Conservation (phyloP, 2,797 vertebrate genomes). For the Cuculus canorus region DNA sequence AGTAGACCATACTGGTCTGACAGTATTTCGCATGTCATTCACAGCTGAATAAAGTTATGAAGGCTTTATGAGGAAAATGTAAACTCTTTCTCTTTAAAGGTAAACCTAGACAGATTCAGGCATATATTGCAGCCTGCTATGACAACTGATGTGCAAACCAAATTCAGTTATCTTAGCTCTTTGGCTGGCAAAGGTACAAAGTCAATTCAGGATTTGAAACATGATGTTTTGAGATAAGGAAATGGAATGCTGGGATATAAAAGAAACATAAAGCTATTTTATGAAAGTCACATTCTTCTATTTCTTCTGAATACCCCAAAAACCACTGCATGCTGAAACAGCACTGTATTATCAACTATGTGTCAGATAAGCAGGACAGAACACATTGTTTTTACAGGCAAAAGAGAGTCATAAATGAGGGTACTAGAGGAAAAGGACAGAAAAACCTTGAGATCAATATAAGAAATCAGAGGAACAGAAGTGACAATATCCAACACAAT, state of each 20-base stretch:
- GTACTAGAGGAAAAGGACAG: neutral
- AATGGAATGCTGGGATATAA: neutral
- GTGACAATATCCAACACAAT: neutral
- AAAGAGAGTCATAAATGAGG: neutral
- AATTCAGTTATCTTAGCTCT: constrained; percentile 20
- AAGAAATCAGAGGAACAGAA: neutral
- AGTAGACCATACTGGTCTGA: neutral
- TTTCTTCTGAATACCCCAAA: neutral
- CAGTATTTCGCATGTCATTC: neutral
- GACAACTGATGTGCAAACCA: constrained; percentile 21
- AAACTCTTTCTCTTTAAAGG: neutral
- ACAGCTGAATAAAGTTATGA: constrained; percentile 8
- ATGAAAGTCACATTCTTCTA: neutral
- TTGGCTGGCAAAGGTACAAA: constrained; percentile 16
- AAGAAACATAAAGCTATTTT: neutral
- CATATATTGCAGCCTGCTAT: neutral
- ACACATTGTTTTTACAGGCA: neutral
- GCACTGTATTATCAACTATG: neutral
- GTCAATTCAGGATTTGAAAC: constrained; percentile 31
- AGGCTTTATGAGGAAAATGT: neutral
- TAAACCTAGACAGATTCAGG: neutral
- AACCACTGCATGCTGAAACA: neutral
- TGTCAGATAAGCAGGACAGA: neutral
- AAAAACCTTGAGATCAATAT: neutral
- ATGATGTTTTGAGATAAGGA: constrained; percentile 49